Percentiles rank a stretch among this genome's conserved stretches.
Evolutionary conservation across 2,797 vertebrate species (phyloP).

Genomic region (Sebastolobus altivelis): DNA sequence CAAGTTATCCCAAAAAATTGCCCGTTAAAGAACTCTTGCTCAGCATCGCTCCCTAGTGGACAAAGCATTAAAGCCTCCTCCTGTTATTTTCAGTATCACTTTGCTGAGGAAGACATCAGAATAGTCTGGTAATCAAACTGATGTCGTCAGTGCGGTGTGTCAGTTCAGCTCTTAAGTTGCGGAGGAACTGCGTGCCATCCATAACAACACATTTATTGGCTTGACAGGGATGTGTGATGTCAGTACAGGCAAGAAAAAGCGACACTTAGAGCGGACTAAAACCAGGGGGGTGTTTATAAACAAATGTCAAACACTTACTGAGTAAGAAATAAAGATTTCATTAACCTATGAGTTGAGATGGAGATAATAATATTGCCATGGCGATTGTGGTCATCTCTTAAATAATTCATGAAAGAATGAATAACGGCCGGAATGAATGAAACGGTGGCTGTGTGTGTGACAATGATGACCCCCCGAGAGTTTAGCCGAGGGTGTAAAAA

Average conservation of each 20-base stretch:
- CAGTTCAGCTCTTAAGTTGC: not conserved
- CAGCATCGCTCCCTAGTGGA: constrained; percentile 89
- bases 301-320: constrained; percentile 43
- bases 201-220: constrained; percentile 26
- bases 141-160: not conserved
- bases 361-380: constrained; percentile 48
- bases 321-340: constrained; percentile 36
- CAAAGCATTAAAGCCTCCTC: constrained; percentile 29
- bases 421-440: constrained; percentile 37
- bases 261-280: not conserved
- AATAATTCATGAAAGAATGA: constrained; percentile 71
- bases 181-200: constrained; percentile 2
- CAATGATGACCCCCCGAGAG: constrained; percentile 50
- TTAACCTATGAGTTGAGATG: constrained; percentile 39
- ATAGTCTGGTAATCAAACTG: constrained; percentile 12
- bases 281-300: constrained; percentile 42
- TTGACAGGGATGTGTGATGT: constrained; percentile 4
- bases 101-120: constrained; percentile 16
- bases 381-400: constrained; percentile 48
- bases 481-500: constrained; percentile 41
- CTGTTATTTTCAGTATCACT: constrained; percentile 28
- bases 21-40: constrained; percentile 70
- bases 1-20: constrained; percentile 50
- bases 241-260: constrained; percentile 3
- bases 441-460: constrained; percentile 33